Percentiles rank a stretch among this genome's conserved stretches.
Evolutionary conservation across 1,140 invertebrate species (phyloP).

Genomic region (Brachystomella parvula): DNA sequence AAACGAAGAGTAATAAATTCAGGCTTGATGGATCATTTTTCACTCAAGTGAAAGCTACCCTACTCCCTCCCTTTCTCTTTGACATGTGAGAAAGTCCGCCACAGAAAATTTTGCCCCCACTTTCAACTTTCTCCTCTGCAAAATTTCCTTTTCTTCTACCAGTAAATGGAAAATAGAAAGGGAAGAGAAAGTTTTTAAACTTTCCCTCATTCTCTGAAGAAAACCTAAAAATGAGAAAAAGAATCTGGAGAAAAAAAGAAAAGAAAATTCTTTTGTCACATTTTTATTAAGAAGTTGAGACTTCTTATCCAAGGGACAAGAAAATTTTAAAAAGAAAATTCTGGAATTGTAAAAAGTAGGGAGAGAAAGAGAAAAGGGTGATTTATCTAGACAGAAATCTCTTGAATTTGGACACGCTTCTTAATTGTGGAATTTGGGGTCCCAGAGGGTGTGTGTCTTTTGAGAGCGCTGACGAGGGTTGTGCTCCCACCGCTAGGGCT

Average conservation of each 20-base stretch:
- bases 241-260: not conserved
- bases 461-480: conserved; percentile 34
- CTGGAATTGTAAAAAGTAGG: not conserved
- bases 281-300: not conserved
- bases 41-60: not conserved
- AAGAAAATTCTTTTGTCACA: not conserved
- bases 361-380: not conserved
- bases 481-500: conserved; percentile 30
- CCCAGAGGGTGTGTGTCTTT: conserved; percentile 25
- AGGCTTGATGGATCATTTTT: conserved; percentile 6
- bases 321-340: not conserved
- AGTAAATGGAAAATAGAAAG: not conserved
- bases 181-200: not conserved
- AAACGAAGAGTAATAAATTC: not conserved
- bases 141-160: not conserved
- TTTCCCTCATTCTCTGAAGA: not conserved
- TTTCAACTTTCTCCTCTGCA: not conserved
- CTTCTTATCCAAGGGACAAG: not conserved
- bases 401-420: conserved; percentile 77
- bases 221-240: not conserved
- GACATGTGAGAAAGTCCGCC: not conserved
- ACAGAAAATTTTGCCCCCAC: not conserved
- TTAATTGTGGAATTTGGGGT: conserved; percentile 49
- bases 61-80: not conserved
- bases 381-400: conserved; percentile 62